These are phyloP conservation scores for Arbacia lixula DNA, from an alignment of 53 echinoderm and acorn worm species.

Conservation along the genomic window DNA sequence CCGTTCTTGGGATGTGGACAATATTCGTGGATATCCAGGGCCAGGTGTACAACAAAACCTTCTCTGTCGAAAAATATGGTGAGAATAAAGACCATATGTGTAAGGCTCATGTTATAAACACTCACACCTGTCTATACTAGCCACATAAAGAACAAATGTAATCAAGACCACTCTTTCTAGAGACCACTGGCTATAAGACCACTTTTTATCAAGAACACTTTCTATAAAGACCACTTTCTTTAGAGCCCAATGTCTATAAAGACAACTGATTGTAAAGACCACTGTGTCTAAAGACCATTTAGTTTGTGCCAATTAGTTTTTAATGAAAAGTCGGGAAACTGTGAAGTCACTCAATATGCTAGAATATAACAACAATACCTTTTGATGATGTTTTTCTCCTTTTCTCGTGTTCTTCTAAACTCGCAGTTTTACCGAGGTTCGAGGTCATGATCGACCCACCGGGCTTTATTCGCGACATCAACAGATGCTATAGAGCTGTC, in stretches of 20 bases:
- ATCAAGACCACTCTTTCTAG: neutral
- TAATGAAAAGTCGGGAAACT: too few species aligned
- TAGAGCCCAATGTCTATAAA: too few species aligned
- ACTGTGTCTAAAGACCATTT: too few species aligned
- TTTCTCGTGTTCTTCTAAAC: constrained; percentile 3
- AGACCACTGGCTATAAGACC: too few species aligned
- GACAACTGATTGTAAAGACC: too few species aligned
- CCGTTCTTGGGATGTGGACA: constrained; percentile 94
- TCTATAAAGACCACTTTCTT: too few species aligned
- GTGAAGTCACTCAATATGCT: too few species aligned
- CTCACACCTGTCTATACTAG: neutral
- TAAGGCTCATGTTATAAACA: neutral
- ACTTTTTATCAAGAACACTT: too few species aligned
- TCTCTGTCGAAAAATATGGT: constrained; percentile 96
- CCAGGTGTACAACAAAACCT: constrained; percentile 82
- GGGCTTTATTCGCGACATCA: constrained; percentile 76
- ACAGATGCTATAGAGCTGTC: constrained; percentile 66
- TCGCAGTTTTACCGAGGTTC: constrained; percentile 88
- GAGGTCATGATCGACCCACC: constrained; percentile 89
- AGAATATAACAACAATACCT: too few species aligned
- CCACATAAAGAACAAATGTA: neutral
- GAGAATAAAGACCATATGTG: constrained; percentile 25
- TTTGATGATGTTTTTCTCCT: neutral
- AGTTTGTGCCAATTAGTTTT: too few species aligned
- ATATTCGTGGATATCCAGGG: constrained; percentile 80